Conservation (phyloP, 2,113 vertebrate species). For the Thalassoma bifasciatum region DNA sequence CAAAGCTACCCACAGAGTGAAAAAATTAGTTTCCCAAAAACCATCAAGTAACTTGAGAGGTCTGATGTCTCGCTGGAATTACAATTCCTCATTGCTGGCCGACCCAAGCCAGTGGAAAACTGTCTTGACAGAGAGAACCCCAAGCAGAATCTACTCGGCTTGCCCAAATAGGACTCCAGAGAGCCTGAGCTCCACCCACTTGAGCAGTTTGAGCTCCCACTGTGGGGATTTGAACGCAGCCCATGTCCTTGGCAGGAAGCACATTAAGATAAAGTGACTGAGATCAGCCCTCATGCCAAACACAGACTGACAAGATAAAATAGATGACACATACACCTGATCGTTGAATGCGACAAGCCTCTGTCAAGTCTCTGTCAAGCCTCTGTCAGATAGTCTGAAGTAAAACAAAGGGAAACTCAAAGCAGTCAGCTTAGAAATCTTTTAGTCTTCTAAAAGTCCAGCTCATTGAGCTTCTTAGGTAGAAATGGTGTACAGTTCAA, state of each 20-base stretch:
- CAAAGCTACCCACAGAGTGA: neutral
- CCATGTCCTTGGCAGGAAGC: conserved; percentile 27
- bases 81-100: neutral
- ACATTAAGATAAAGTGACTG: conserved; percentile 31
- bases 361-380: conserved; percentile 9
- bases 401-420: conserved; percentile 3
- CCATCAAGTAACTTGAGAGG: neutral
- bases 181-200: conserved; percentile 35
- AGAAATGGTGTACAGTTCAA: neutral
- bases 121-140: conserved; percentile 15
- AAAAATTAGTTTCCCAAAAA: neutral
- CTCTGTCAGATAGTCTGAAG: neutral
- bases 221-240: conserved; percentile 50
- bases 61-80: neutral
- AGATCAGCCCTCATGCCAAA: conserved; percentile 29
- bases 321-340: conserved; percentile 16
- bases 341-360: neutral
- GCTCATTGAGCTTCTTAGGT: neutral
- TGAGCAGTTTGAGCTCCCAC: conserved; percentile 15
- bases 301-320: conserved; percentile 18
- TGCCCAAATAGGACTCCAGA: conserved; percentile 33
- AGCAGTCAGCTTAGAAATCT: neutral
- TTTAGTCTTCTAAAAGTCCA: neutral
- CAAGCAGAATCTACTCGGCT: conserved; percentile 38
- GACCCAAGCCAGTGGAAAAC: conserved; percentile 10